A percentile compares a stretch with the other conserved stretches of the same genome.
Conservation (phyloP, 2,888 invertebrate genomes). For the Drosophila kuntzei region DNA sequence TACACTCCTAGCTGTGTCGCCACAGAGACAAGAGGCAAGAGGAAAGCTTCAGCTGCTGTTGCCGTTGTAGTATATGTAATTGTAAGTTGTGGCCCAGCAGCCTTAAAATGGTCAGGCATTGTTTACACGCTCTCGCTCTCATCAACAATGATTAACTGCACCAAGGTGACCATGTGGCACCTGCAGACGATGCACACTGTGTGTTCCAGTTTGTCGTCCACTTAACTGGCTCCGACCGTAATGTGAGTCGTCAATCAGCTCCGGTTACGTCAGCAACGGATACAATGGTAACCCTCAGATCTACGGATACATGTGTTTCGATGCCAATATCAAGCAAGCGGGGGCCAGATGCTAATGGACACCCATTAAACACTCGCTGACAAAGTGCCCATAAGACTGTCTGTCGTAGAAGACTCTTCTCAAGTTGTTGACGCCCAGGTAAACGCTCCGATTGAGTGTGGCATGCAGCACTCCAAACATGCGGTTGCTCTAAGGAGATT, state of each 20-base stretch:
- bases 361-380: slow-evolving; percentile 74
- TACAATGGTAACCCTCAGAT: slow-evolving; percentile 89
- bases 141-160: slow-evolving; percentile 83
- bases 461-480: slow-evolving; percentile 48
- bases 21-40: slow-evolving; percentile 15
- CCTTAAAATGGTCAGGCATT: slow-evolving; percentile 54
- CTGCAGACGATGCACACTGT: slow-evolving; percentile 73
- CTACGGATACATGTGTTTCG: slow-evolving; percentile 10
- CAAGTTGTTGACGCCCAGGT: slow-evolving; percentile 71
- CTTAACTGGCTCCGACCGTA: slow-evolving; percentile 71
- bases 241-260: slow-evolving; percentile 72
- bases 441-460: slow-evolving; percentile 69
- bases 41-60: background rate
- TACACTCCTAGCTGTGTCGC: slow-evolving; percentile 44
- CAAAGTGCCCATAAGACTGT: slow-evolving; percentile 68
- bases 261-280: slow-evolving; percentile 90
- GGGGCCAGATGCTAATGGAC: slow-evolving; percentile 64
- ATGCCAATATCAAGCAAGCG: slow-evolving; percentile 10
- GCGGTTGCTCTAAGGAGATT: background rate
- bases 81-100: slow-evolving; percentile 67
- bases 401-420: slow-evolving; percentile 52
- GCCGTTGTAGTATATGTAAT: slow-evolving; percentile 61
- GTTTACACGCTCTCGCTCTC: slow-evolving; percentile 78
- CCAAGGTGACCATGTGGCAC: slow-evolving; percentile 56
- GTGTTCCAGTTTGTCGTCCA: slow-evolving; percentile 54